These are phyloP conservation scores for Coenonympha arcania DNA, from an alignment of 2,888 invertebrate species.

Conservation along the genomic window DNA sequence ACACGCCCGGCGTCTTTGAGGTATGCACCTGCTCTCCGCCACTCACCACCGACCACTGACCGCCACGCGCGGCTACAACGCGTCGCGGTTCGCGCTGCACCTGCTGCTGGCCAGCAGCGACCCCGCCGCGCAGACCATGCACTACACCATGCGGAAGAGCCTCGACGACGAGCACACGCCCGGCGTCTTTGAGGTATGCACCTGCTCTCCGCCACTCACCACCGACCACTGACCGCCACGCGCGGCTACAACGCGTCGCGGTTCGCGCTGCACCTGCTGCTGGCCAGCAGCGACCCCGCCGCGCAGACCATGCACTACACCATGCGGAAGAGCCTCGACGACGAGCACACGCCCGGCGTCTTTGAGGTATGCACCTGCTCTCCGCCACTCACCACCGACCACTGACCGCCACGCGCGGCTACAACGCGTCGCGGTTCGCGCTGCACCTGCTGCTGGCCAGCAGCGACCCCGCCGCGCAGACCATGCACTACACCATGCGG, in stretches of 20 bases:
- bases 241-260: constrained; percentile 69
- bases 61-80: constrained; percentile 54
- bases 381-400: constrained; percentile 75
- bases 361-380: constrained; percentile 37
- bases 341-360: constrained; percentile 79
- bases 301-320: constrained; percentile 52
- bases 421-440: constrained; percentile 75
- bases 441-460: constrained; percentile 72
- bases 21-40: constrained; percentile 58
- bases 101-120: constrained; percentile 70
- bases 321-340: constrained; percentile 76
- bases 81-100: constrained; percentile 76
- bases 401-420: constrained; percentile 51
- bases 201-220: constrained; percentile 71
- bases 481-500: constrained; percentile 55
- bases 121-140: constrained; percentile 48
- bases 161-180: constrained; percentile 83
- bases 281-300: constrained; percentile 65
- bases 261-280: constrained; percentile 74
- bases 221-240: constrained; percentile 65
- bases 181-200: constrained; percentile 37
- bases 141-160: constrained; percentile 64
- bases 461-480: constrained; percentile 50
- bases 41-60: constrained; percentile 72
- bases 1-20: constrained; percentile 72